Evolutionary conservation across 2,797 vertebrate species (phyloP), one percentile per base, ranked within the genome.

Genomic region (Aeoliscus strigatus): DNA sequence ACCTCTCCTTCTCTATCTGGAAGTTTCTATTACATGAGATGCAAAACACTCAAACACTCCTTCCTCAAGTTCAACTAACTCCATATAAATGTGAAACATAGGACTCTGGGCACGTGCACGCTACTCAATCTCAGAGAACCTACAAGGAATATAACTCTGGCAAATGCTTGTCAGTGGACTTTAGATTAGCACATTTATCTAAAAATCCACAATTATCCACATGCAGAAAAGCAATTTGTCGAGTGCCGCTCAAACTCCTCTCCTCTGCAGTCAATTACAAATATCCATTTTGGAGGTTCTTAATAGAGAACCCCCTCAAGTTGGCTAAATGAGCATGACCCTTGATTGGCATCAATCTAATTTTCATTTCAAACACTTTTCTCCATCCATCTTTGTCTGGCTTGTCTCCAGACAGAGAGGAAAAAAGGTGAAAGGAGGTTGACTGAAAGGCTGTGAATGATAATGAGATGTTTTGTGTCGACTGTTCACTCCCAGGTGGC

Each of bases 201-300:
- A 25, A 3, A 2, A 6, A 25, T 25, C 3, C 9, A 21, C 18
- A 21, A 21, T 33, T 17, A 55, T 67, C 48, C 60, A 61, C 42
- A 47, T 41, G 42, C 60, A 62, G 51, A 53, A 33, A 7, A 30
- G 31, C 50, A 34, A 45, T 44, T 30, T 27, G 18, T 10, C 28
- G 26, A 34, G 38, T 12, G 14, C 27, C 2, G 14, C 45, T 45
- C n/a, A 26, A 37, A 37, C 52, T 54, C 51, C 72, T 69, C 64
- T 71, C 66, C 41, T 15, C 34, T 40, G 17, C 48, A 66, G 50
- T 56, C 57, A 72, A 64, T 70, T 66, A 67, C 48, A 55, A 60
- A 72, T 35, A 41, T 30, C 51, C 12, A 52, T 65, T 67, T 44
- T 50, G 35, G 34, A 56, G 9, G 13, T 25, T 2, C 8, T 25